Base-by-base conservation (phyloP, 2,113 vertebrate species). In the Pampusana beccarii region DNA sequence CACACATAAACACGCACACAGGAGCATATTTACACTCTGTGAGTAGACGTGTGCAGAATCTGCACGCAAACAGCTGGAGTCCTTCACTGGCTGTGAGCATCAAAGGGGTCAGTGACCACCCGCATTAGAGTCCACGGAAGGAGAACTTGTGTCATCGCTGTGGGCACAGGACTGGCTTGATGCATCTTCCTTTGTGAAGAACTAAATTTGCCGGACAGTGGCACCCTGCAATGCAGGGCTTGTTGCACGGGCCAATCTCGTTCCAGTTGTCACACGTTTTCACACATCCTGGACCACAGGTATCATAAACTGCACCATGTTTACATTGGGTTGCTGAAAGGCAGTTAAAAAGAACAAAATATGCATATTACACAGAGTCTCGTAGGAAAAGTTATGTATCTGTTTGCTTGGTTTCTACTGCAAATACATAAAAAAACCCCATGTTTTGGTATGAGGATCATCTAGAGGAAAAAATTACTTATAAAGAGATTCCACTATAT, bases 211-310 rank as follows among this genome's bases (percentile, higher is more conserved):
- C 99, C 0, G 99, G 99, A 48, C 99, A 99, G 97, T 99, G 99
- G 97, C 99, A 99, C 18, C 99, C 99, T 3, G 99, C 99, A 38
- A 99, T 12, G 3, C 99, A 99, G 2, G 99, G 98, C 90, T 98
- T 99, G 84, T 94, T 97, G 95, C 99, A 99, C 0, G 99, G 99
- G 5, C 99, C 98, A 3, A 99, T 99, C 97, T 99, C 99, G 11
- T 99, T 99, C 99, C 99, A 99, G 98, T 99, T 99, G 97, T 99
- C 98, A 64, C 99, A 99, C 29, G 99, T 99, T 97, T 99, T 99
- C 89, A 98, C 97, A 87, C 99, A 99, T 86, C 99, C 99, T 0
- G 99, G 99, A 6, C 99, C 99, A 25, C 99, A 99, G n/a, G 99
- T 99, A 75, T 99, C 98, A 10, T 99, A 99, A 53, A 99, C 98